Percentiles rank a stretch among this genome's conserved stretches.
These are phyloP conservation scores for Alligator mississippiensis DNA, from an alignment of 2,113 vertebrate species.

Conservation along the genomic window DNA sequence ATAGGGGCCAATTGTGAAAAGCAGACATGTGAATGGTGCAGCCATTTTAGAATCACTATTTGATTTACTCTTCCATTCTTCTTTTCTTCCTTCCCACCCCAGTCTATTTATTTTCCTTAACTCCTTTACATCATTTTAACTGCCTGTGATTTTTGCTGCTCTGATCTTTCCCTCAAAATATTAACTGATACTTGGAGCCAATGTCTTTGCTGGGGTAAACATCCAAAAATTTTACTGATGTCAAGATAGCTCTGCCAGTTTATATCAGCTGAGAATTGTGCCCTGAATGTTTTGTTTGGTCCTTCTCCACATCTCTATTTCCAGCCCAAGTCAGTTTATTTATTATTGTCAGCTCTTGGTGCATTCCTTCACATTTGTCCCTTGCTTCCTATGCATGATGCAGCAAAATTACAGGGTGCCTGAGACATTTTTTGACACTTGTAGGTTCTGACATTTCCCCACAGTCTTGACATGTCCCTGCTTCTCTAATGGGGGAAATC, in stretches of 20 bases:
- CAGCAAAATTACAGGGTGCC: background rate
- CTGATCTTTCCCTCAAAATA: background rate
- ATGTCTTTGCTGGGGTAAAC: background rate
- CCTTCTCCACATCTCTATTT: background rate
- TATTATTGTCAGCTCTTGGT: background rate
- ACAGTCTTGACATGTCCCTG: background rate
- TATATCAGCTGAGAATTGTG: background rate
- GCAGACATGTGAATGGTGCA: accelerated
- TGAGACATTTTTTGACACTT: background rate
- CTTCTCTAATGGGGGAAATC: background rate
- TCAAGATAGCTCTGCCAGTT: background rate
- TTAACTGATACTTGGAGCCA: background rate
- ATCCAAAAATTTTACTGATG: background rate
- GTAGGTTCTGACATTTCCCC: no score
- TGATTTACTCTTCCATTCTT: background rate
- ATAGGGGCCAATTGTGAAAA: background rate
- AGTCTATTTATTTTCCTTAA: constrained; percentile 1
- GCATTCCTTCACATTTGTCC: background rate
- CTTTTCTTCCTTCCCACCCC: background rate
- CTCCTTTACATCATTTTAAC: background rate
- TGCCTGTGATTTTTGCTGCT: accelerated
- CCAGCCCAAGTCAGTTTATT: background rate
- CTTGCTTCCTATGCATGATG: background rate
- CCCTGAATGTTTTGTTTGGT: background rate
- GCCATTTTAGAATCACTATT: background rate